Percentiles rank a stretch among this genome's conserved stretches.
phyloP scores from a whole-genome alignment of 2,797 vertebrate genomes.

The Rhabdophis nuchalis region DNA sequence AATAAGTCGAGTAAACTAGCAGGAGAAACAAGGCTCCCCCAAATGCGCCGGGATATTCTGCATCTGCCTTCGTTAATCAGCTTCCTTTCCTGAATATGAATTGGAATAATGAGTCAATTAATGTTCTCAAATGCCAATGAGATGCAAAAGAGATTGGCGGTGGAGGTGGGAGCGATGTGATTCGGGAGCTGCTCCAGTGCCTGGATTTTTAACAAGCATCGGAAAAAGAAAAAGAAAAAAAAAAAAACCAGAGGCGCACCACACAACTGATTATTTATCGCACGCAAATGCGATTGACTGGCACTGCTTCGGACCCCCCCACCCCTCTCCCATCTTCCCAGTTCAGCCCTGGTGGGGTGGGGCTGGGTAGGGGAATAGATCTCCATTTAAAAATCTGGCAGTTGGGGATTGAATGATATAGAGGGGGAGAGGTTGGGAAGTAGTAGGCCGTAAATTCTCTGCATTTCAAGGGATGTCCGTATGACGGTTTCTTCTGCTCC shows the following conservation, averaged over 20 bases:
- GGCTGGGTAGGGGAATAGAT: neutral
- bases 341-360: neutral
- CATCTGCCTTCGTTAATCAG: conserved; percentile 89
- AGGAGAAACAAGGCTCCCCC: conserved; percentile 73
- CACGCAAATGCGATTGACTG: conserved; percentile 57
- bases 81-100: conserved; percentile 80
- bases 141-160: conserved; percentile 76
- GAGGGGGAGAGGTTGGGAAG: neutral
- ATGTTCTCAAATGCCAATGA: conserved; percentile 86
- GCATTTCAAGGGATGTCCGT: neutral
- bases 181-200: conserved; percentile 68
- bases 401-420: neutral
- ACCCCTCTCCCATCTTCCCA: conserved; percentile 12
- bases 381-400: neutral
- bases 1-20: conserved; percentile 79
- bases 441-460: neutral
- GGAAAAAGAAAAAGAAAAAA: no score
- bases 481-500: neutral
- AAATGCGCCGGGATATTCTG: conserved; percentile 79
- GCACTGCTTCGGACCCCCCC: conserved; percentile 17
- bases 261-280: conserved; percentile 76
- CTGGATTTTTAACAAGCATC: conserved; percentile 74
- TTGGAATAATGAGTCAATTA: conserved; percentile 95
- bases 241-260: conserved; percentile 68
- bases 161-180: conserved; percentile 60